Base-by-base conservation (phyloP, 1,140 invertebrate genomes). In the Thaumetopoea pityocampa region DNA sequence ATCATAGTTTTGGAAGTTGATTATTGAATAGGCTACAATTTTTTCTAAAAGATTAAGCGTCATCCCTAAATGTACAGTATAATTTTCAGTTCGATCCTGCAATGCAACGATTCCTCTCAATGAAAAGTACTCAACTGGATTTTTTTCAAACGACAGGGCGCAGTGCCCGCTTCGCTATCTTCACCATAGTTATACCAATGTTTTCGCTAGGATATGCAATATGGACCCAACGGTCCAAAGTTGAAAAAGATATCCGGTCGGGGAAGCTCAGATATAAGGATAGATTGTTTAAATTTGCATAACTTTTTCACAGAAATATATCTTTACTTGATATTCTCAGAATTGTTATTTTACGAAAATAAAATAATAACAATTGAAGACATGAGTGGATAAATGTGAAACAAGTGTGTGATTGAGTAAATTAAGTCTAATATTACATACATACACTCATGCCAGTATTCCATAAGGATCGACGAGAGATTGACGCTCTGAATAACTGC, bases 11-110 rank as follows among this genome's bases (percentile, higher is more conserved):
- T n/a, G n/a, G n/a, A n/a, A n/a, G n/a, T n/a, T n/a, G n/a, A n/a
- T n/a, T n/a, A n/a, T n/a, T n/a, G n/a, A n/a, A n/a, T n/a, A n/a
- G n/a, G n/a, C n/a, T n/a, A n/a, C n/a, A n/a, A n/a, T n/a, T n/a
- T n/a, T n/a, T n/a, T n/a, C n/a, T n/a, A n/a, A n/a, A n/a, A n/a
- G n/a, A n/a, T n/a, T n/a, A n/a, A n/a, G n/a, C n/a, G n/a, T n/a
- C n/a, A n/a, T n/a, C n/a, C n/a, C n/a, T n/a, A 26, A 26, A 9
- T 2, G 4, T 26, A 2, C 6, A 47, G 7, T 33, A 27, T 60
- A 56, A n/a, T 27, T 88, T 88, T 37, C 69, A 96, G 93, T 91
- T 94, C 77, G 94, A 95, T 82, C 73, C 88, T 29, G 90, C 88
- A 9, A 45, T 94, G 4, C 88, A 92, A 55, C 86, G 92, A 35